Evolutionary conservation across 1,140 invertebrate genomes (phyloP).

Genomic region (Ericerus pela): DNA sequence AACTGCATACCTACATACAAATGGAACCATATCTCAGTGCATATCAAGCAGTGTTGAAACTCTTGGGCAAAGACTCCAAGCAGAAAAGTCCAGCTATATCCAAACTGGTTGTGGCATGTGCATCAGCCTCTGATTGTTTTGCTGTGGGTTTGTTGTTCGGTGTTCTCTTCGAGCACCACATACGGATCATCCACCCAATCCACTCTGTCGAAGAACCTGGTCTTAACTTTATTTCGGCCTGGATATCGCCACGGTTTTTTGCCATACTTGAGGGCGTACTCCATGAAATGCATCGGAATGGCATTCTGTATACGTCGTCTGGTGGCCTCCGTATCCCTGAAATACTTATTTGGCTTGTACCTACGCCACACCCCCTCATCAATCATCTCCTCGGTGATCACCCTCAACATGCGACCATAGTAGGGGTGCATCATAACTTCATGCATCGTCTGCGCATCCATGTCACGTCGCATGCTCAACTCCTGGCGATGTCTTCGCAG

Average conservation of each 20-base stretch:
- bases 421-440: neutral
- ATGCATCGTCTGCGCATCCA: neutral
- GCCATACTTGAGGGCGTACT: neutral
- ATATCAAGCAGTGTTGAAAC: too few species aligned
- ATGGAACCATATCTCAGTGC: too few species aligned
- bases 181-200: neutral
- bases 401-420: neutral
- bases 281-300: neutral
- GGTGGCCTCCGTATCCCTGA: neutral
- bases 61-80: too few species aligned
- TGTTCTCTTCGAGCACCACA: neutral
- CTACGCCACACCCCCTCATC: neutral
- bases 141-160: constrained; percentile 60
- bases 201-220: neutral
- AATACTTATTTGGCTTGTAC: neutral
- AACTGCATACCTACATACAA: too few species aligned
- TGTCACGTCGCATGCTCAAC: neutral
- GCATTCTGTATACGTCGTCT: neutral
- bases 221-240: neutral
- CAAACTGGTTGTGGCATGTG: too few species aligned
- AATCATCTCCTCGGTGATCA: neutral
- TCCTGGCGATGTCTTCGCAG: neutral
- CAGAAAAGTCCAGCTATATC: too few species aligned
- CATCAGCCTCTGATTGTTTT: too few species aligned
- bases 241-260: neutral